Percentiles rank a stretch among this genome's conserved stretches.
These are phyloP conservation scores for Latrodectus geometricus DNA, from an alignment of 1,140 invertebrate species.

Conservation along the genomic window DNA sequence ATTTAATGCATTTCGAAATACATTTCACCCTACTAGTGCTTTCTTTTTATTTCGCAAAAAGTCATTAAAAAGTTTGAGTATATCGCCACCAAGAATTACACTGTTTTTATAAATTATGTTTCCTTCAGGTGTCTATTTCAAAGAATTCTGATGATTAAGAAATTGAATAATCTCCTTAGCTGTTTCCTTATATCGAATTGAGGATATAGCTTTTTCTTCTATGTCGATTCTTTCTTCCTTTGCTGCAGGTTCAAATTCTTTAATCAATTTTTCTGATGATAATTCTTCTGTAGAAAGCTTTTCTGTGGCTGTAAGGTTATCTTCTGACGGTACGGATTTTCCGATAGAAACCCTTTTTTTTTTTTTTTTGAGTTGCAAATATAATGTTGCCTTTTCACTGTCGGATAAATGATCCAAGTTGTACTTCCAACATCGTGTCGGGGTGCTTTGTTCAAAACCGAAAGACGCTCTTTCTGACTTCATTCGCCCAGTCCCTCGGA, in stretches of 20 bases:
- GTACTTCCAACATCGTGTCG: too few species aligned
- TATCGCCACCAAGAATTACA: neutral
- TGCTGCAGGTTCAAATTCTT: neutral
- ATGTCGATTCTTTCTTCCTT: neutral
- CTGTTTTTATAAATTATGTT: slow-evolving; percentile 4
- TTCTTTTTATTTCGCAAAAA: neutral
- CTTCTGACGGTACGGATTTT: neutral
- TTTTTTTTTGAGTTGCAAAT: neutral
- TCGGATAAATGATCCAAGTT: neutral
- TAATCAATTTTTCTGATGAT: neutral
- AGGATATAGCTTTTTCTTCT: neutral
- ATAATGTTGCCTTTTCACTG: neutral
- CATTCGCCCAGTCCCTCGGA: neutral
- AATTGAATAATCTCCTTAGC: neutral
- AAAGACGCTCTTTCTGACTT: too few species aligned
- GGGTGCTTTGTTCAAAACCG: too few species aligned
- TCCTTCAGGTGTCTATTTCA: neutral
- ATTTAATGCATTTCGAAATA: neutral
- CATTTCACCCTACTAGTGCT: neutral
- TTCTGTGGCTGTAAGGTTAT: neutral
- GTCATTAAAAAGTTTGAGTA: neutral
- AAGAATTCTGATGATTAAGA: neutral
- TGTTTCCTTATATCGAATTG: neutral
- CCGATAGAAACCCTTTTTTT: neutral
- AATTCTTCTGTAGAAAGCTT: neutral